A percentile compares a stretch with the other conserved stretches of the same genome.
Conservation (phyloP, 2,797 vertebrate genomes). For the Rhinogobio ventralis region DNA sequence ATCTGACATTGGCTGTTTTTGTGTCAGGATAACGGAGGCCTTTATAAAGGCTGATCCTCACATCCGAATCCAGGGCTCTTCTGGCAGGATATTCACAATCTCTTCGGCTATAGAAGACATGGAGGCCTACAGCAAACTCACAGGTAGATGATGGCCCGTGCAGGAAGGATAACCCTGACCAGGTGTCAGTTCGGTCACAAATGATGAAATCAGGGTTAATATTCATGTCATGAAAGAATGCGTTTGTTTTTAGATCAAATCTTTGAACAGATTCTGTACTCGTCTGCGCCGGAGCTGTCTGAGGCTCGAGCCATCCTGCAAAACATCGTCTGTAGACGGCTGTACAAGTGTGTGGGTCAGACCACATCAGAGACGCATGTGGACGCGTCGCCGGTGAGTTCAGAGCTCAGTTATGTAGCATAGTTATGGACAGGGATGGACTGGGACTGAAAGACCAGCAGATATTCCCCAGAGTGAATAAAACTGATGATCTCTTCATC, state of each 20-base stretch:
- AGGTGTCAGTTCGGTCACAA: too few species aligned
- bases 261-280: slow-evolving; percentile 91
- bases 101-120: slow-evolving; percentile 93
- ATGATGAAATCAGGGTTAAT: too few species aligned
- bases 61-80: slow-evolving; percentile 81
- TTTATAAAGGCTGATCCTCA: slow-evolving; percentile 88
- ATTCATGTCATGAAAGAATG: background rate
- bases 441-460: too few species aligned
- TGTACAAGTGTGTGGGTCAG: slow-evolving; percentile 92
- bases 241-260: slow-evolving; percentile 80
- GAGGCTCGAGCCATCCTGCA: slow-evolving; percentile 83
- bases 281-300: slow-evolving; percentile 75
- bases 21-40: slow-evolving; percentile 91
- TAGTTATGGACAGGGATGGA: too few species aligned
- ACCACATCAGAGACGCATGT: slow-evolving; percentile 73
- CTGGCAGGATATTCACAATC: slow-evolving; percentile 76
- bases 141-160: slow-evolving; percentile 75
- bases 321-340: slow-evolving; percentile 82
- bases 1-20: background rate
- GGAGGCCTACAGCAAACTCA: slow-evolving; percentile 94
- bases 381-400: slow-evolving; percentile 76
- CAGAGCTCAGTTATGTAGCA: background rate
- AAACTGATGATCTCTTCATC: too few species aligned
- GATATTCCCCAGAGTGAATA: too few species aligned
- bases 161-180: too few species aligned